Evolutionary conservation across 2,113 vertebrate species (phyloP).

Genomic region (Odocoileus virginianus): DNA sequence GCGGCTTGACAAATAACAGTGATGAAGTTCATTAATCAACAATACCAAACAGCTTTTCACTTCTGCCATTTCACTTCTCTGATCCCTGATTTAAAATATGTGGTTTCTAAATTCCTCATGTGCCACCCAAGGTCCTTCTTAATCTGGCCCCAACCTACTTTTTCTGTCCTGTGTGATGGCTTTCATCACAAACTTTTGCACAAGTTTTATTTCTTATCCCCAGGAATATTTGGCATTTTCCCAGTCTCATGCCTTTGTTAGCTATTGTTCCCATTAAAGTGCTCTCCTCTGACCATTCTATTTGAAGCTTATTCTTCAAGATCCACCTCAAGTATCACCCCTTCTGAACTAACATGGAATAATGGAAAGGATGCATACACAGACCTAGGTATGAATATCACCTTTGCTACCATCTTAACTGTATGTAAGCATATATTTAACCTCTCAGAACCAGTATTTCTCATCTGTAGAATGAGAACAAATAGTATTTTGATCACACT

Average conservation of each 20-base stretch:
- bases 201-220: not conserved
- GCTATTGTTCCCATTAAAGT: not conserved
- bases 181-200: not conserved
- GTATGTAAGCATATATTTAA: not conserved
- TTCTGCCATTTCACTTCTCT: conserved; percentile 21
- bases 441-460: not conserved
- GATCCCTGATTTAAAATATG: conserved; percentile 1
- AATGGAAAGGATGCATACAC: not conserved
- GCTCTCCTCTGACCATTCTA: not conserved
- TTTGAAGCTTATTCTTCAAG: not conserved
- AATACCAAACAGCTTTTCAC: not conserved
- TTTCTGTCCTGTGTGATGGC: not conserved
- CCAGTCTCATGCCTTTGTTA: not conserved
- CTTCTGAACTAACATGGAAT: conserved; percentile 6
- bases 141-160: not conserved
- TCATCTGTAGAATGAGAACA: not conserved
- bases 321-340: not conserved
- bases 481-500: not conserved
- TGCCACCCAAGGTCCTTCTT: not conserved
- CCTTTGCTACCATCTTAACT: not conserved
- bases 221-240: not conserved
- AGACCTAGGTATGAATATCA: not conserved
- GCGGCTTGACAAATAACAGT: not conserved
- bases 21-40: not conserved
- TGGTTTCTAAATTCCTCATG: not conserved